These are phyloP conservation scores for Drosophila parthenogenetica DNA, from an alignment of 2,888 invertebrate genomes.

Conservation along the genomic window DNA sequence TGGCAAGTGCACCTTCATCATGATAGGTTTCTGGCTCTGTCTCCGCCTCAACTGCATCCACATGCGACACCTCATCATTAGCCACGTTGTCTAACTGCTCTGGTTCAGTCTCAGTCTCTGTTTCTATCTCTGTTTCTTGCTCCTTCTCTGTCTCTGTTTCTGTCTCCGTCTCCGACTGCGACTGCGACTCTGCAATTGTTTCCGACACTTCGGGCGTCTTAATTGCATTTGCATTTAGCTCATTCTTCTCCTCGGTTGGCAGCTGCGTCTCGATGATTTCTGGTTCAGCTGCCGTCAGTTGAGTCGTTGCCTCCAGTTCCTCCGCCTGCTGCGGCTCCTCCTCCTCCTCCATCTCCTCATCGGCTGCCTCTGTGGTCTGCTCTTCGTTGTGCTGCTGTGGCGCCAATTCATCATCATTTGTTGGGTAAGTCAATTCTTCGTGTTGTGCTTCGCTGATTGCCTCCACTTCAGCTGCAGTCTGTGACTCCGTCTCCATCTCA, in stretches of 20 bases:
- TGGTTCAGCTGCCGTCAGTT: slow-evolving; percentile 45
- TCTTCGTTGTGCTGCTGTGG: slow-evolving; percentile 55
- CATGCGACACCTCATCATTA: slow-evolving; percentile 62
- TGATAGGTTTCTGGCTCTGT: slow-evolving; percentile 26
- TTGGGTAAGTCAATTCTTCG: slow-evolving; percentile 75
- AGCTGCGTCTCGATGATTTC: slow-evolving; percentile 35
- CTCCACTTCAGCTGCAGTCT: slow-evolving; percentile 38
- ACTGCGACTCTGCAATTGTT: slow-evolving; percentile 52
- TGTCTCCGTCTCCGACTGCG: slow-evolving; percentile 17
- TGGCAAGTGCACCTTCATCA: slow-evolving; percentile 45
- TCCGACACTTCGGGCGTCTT: slow-evolving; percentile 78
- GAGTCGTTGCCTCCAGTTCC: slow-evolving; percentile 36
- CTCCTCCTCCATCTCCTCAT: slow-evolving; percentile 6
- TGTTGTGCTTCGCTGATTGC: slow-evolving; percentile 72
- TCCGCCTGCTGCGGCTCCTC: slow-evolving; percentile 15
- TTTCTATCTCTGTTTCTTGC: slow-evolving; percentile 24
- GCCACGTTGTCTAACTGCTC: slow-evolving; percentile 44
- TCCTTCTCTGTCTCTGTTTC: slow-evolving; percentile 28
- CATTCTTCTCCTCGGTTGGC: slow-evolving; percentile 21
- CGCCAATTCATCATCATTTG: slow-evolving; percentile 81
- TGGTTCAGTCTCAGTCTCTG: slow-evolving; percentile 34
- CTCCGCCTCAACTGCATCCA: slow-evolving; percentile 45
- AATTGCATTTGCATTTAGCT: slow-evolving; percentile 77
- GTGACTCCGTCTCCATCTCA: slow-evolving; percentile 16
- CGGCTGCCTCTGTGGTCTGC: slow-evolving; percentile 37